Evolutionary conservation across 2,797 vertebrate species (phyloP).

Genomic region (Acipenser oxyrinchus): DNA sequence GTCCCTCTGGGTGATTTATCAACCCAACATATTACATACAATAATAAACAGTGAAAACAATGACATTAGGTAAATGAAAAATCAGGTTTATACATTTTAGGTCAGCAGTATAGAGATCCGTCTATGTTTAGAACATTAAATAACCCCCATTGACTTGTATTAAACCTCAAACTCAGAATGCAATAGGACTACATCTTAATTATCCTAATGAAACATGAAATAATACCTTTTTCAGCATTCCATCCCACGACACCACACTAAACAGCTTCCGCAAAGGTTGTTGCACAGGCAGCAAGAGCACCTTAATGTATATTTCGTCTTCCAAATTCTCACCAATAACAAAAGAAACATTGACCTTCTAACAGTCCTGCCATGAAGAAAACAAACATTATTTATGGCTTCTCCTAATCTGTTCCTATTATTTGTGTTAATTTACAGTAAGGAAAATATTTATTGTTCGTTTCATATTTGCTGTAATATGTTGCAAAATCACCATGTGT

Average conservation of each 20-base stretch:
- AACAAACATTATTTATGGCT: neutral
- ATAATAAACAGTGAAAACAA: too few relatives aligned
- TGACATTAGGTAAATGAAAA: too few relatives aligned
- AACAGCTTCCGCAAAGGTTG: slow-evolving; percentile 70
- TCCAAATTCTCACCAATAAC: slow-evolving; percentile 55
- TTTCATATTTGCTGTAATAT: too few relatives aligned
- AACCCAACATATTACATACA: too few relatives aligned
- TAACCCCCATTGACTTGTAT: too few relatives aligned
- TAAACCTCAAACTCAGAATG: too few relatives aligned
- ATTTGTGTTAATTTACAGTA: neutral
- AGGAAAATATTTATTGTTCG: neutral
- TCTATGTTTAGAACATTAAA: too few relatives aligned
- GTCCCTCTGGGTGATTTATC: too few relatives aligned
- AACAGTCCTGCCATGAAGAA: slow-evolving; percentile 56
- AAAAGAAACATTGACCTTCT: slow-evolving; percentile 65
- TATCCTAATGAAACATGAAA: too few relatives aligned
- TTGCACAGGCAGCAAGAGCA: slow-evolving; percentile 57
- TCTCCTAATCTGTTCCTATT: neutral
- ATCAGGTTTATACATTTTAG: too few relatives aligned
- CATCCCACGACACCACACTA: slow-evolving; percentile 55
- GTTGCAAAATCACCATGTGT: neutral
- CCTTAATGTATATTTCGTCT: slow-evolving; percentile 57
- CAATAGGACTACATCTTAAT: too few relatives aligned
- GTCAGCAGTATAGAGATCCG: too few relatives aligned
- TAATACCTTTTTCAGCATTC: slow-evolving; percentile 64